phyloP scores from a whole-genome alignment of 1,140 invertebrate genomes.

The Agrilus planipennis region DNA sequence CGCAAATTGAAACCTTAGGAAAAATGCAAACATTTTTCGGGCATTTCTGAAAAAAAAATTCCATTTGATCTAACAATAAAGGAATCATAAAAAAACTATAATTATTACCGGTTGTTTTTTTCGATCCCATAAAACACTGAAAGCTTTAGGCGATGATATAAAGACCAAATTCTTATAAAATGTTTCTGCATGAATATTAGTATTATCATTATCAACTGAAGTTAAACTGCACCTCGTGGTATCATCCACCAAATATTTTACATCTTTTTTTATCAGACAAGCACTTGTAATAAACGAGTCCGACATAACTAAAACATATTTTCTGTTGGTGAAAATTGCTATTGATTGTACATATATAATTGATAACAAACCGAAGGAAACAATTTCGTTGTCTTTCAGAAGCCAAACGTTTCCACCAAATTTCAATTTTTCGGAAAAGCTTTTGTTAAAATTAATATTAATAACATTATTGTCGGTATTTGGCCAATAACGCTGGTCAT shows the following conservation, averaged over 20 bases:
- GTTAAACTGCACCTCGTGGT: slow-evolving; percentile 35
- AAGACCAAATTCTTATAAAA: slow-evolving; percentile 22
- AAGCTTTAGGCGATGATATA: slow-evolving; percentile 11
- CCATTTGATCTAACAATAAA: not conserved
- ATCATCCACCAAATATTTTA: slow-evolving; percentile 36
- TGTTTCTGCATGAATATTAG: slow-evolving; percentile 27
- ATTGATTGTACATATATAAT: not conserved
- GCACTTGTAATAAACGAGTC: slow-evolving; percentile 33
- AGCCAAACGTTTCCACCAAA: slow-evolving; percentile 17
- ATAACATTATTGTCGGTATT: slow-evolving; percentile 5
- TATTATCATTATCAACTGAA: slow-evolving; percentile 30
- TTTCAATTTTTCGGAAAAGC: slow-evolving; percentile 8
- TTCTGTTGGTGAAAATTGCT: not conserved
- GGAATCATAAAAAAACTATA: not conserved
- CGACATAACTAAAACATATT: slow-evolving; percentile 30
- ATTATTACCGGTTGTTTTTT: not conserved
- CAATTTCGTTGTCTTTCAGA: slow-evolving; percentile 4
- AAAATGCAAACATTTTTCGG: slow-evolving; percentile 38
- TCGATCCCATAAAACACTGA: slow-evolving; percentile 9
- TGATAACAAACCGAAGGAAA: not conserved
- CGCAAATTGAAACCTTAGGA: slow-evolving; percentile 34
- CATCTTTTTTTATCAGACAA: slow-evolving; percentile 32
- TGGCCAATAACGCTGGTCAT: slow-evolving; percentile 20
- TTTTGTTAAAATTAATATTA: slow-evolving; percentile 4
- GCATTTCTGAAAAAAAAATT: slow-evolving; percentile 35